phyloP scores from a whole-genome alignment of 2,888 invertebrate species.

The Dryobota labecula region DNA sequence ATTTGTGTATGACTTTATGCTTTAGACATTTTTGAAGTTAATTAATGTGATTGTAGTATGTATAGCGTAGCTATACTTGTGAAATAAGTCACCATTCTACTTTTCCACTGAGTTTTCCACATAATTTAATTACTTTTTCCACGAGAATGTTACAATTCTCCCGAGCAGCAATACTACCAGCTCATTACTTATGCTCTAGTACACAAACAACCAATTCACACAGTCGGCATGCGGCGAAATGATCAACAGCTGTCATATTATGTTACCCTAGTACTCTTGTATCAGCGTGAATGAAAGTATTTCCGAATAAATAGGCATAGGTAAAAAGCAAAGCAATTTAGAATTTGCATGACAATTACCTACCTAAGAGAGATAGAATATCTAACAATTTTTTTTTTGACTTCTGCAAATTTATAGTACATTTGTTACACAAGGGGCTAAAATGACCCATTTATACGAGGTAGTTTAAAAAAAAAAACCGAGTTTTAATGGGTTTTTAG shows the following conservation, averaged over 20 bases:
- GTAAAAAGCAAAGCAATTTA: background rate
- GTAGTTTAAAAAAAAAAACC: too few relatives aligned
- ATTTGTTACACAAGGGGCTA: too few relatives aligned
- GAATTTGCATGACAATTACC: background rate
- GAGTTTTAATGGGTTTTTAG: too few relatives aligned
- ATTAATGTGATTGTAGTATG: too few relatives aligned
- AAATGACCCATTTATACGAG: too few relatives aligned
- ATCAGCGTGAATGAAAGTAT: constrained; percentile 33
- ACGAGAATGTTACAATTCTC: background rate
- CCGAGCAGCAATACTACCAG: constrained; percentile 1
- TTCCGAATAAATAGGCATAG: background rate
- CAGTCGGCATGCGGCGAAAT: background rate
- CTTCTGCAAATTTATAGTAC: too few relatives aligned
- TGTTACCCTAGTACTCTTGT: constrained; percentile 39
- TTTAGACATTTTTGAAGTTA: background rate
- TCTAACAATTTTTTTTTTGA: background rate
- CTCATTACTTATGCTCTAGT: constrained; percentile 44
- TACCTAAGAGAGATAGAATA: background rate
- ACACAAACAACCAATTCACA: constrained; percentile 23
- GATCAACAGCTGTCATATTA: constrained; percentile 6
- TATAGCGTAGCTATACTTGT: background rate
- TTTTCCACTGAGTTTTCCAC: background rate
- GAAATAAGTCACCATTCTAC: background rate
- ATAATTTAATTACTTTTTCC: background rate
- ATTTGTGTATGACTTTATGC: too few relatives aligned